These are phyloP conservation scores for Brevipalpus yothersi DNA, from an alignment of 1,140 invertebrate genomes.

Conservation along the genomic window DNA sequence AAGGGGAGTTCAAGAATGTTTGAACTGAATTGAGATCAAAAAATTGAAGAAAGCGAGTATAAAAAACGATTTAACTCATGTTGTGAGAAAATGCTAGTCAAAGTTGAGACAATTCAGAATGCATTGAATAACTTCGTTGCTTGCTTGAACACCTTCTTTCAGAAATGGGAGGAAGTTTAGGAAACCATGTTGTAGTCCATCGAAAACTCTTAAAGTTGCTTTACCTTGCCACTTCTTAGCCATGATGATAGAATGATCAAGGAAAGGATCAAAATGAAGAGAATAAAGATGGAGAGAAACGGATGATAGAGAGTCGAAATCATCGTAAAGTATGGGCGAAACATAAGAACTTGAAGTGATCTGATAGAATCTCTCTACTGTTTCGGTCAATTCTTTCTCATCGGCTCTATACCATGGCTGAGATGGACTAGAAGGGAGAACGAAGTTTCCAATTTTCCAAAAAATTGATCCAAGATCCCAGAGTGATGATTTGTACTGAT, in stretches of 20 bases:
- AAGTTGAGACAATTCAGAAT: too few relatives aligned
- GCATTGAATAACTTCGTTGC: too few relatives aligned
- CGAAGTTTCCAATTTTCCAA: neutral
- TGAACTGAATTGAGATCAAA: too few relatives aligned
- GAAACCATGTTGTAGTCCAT: constrained; percentile 1
- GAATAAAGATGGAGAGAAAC: constrained; percentile 5
- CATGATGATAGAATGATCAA: constrained; percentile 91
- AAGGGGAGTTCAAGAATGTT: too few relatives aligned
- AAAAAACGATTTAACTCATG: too few relatives aligned
- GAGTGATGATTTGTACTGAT: too few relatives aligned
- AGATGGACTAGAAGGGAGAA: neutral
- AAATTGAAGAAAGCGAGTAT: too few relatives aligned
- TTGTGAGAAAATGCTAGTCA: too few relatives aligned
- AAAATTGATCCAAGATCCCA: too few relatives aligned
- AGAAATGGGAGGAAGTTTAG: neutral
- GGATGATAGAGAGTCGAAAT: neutral
- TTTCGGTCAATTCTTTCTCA: neutral
- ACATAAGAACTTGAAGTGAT: constrained; percentile 5
- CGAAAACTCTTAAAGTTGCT: neutral
- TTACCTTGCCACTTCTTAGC: constrained; percentile 21
- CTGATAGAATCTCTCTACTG: constrained; percentile 1
- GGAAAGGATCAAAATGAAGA: constrained; percentile 45
- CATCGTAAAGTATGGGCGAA: constrained; percentile 4
- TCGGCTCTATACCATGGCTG: neutral
- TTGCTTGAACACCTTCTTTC: neutral